Conservation (phyloP, 2,888 invertebrate species). For the Heterodera filipjevi region DNA sequence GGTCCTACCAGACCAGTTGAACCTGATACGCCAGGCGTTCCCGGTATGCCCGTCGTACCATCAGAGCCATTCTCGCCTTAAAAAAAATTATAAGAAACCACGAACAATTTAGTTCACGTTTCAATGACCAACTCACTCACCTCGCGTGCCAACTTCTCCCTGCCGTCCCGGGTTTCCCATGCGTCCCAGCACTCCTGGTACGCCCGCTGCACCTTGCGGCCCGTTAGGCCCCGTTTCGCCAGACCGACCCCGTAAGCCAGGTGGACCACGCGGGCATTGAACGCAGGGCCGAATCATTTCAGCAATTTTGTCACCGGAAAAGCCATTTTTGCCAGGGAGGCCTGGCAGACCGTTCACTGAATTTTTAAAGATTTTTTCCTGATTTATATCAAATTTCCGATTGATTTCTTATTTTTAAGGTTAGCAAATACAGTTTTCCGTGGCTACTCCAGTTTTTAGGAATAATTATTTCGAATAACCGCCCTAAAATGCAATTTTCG, state of each 20-base stretch:
- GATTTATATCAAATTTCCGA: no score
- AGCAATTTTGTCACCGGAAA: not conserved
- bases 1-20: not conserved
- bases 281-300: conserved; percentile 17
- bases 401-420: no score
- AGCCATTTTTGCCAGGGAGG: conserved; percentile 1
- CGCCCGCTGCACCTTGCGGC: conserved; percentile 2
- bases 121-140: not conserved
- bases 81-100: not conserved
- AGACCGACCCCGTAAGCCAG: not conserved
- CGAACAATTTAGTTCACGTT: no score
- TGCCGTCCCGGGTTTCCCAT: conserved; percentile 15
- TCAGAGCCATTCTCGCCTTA: not conserved
- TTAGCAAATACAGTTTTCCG: no score
- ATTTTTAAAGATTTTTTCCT: no score
- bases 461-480: not conserved
- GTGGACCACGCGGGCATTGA: conserved; percentile 22
- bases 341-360: conserved; percentile 16
- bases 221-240: conserved; percentile 6
- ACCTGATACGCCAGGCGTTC: not conserved
- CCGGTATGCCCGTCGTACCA: not conserved
- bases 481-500: not conserved
- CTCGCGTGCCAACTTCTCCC: conserved; percentile 8
- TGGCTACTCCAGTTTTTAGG: no score
- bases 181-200: not conserved